Evolutionary conservation across 2,888 invertebrate species (phyloP).

Genomic region (Danaus chrysippus): DNA sequence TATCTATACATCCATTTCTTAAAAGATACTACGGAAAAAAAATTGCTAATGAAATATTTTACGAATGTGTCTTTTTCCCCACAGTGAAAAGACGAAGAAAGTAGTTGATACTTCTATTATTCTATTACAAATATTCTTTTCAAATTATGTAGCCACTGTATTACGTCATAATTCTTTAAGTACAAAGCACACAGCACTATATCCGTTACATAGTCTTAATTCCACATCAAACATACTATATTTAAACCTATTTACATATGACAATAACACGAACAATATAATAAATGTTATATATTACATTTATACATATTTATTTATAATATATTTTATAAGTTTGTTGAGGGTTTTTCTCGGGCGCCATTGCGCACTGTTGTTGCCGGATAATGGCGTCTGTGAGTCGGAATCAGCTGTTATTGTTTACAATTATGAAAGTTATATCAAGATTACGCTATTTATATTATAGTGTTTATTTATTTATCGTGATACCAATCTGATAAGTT

Average conservation of each 20-base stretch:
- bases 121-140: too few species aligned
- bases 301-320: conserved; percentile 36
- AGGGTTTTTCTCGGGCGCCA: conserved; percentile 44
- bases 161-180: too few species aligned
- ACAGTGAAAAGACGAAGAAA: too few species aligned
- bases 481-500: not conserved
- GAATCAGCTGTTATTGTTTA: conserved; percentile 5
- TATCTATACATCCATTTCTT: too few species aligned
- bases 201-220: not conserved
- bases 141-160: too few species aligned
- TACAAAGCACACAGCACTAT: too few species aligned
- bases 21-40: too few species aligned
- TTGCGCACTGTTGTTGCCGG: not conserved
- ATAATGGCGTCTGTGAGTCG: conserved; percentile 3
- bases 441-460: conserved; percentile 4
- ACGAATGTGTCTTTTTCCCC: too few species aligned
- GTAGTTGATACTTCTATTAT: too few species aligned
- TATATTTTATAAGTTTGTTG: conserved; percentile 28
- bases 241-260: conserved; percentile 41
- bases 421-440: conserved; percentile 1
- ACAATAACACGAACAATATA: conserved; percentile 32
- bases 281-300: conserved; percentile 35
- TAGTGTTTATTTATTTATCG: conserved; percentile 19
- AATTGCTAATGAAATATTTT: too few species aligned
- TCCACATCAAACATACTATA: conserved; percentile 41